phyloP scores from a whole-genome alignment of 2,797 vertebrate species.

The Sebastes cheni region DNA sequence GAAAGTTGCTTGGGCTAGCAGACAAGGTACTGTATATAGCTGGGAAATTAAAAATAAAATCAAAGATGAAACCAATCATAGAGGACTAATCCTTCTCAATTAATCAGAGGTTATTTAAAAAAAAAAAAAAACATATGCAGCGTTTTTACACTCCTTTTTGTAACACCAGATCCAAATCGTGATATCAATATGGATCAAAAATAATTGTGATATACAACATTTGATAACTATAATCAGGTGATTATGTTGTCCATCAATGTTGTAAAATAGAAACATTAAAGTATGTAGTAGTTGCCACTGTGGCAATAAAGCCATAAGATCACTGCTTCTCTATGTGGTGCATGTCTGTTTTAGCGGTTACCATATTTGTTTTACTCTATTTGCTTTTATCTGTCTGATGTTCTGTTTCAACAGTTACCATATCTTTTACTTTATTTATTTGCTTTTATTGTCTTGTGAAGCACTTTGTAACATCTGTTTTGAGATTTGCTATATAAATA shows the following conservation, averaged over 20 bases:
- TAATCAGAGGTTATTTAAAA: constrained; percentile 49
- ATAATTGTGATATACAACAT: background rate
- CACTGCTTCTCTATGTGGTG: background rate
- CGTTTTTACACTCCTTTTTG: constrained; percentile 60
- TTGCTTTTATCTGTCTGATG: no score
- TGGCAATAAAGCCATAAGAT: background rate
- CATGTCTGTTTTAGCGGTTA: background rate
- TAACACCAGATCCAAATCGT: background rate
- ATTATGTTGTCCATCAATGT: no score
- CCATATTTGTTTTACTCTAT: no score
- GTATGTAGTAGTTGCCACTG: no score
- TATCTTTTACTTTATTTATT: no score
- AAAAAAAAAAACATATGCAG: constrained; percentile 65
- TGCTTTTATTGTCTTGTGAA: no score
- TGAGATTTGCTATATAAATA: no score
- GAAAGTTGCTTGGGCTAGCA: background rate
- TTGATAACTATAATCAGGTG: background rate
- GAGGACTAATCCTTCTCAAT: background rate
- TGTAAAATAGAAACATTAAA: no score
- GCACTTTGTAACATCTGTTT: no score
- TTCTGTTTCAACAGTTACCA: no score
- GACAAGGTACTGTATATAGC: background rate
- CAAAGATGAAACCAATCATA: background rate
- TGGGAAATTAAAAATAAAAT: background rate
- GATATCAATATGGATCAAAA: no score